Conservation (phyloP, 2,797 vertebrate species). For the Cyclura pinguis region DNA sequence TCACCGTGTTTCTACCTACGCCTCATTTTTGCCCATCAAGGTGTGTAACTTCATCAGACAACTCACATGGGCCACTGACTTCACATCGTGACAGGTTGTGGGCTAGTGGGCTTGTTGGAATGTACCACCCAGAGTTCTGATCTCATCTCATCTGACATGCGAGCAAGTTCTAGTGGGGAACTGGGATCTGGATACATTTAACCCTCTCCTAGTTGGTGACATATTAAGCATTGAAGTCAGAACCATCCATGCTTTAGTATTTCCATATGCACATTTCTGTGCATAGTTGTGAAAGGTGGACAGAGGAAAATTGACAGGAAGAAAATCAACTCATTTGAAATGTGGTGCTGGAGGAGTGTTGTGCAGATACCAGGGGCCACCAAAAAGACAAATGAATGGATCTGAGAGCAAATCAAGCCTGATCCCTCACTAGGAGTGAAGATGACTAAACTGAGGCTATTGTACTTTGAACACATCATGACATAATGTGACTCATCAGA, state of each 20-base stretch:
- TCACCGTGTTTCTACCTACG: neutral
- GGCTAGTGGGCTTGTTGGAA: too few relatives aligned
- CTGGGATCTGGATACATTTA: neutral
- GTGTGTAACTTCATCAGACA: slow-evolving; percentile 49
- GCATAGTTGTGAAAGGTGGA: too few relatives aligned
- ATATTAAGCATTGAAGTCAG: too few relatives aligned
- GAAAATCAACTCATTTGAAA: neutral
- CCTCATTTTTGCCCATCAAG: slow-evolving; percentile 65
- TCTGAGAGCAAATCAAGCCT: too few relatives aligned
- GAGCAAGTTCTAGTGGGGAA: neutral
- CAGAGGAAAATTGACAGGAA: neutral
- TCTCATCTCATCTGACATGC: neutral
- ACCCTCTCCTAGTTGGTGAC: neutral
- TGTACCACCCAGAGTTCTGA: neutral
- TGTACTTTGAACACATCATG: too few relatives aligned
- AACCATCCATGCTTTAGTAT: too few relatives aligned
- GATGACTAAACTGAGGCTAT: too few relatives aligned
- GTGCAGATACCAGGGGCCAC: neutral
- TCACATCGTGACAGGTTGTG: neutral
- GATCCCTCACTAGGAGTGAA: too few relatives aligned
- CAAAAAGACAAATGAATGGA: too few relatives aligned
- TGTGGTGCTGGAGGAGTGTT: neutral
- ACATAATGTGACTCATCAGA: too few relatives aligned
- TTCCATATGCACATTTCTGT: too few relatives aligned
- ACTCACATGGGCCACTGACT: neutral